Percentiles rank a stretch among this genome's conserved stretches.
Evolutionary conservation across 53 echinoderm and acorn worm species (phyloP).

Genomic region (Hippasteria phrygiana): DNA sequence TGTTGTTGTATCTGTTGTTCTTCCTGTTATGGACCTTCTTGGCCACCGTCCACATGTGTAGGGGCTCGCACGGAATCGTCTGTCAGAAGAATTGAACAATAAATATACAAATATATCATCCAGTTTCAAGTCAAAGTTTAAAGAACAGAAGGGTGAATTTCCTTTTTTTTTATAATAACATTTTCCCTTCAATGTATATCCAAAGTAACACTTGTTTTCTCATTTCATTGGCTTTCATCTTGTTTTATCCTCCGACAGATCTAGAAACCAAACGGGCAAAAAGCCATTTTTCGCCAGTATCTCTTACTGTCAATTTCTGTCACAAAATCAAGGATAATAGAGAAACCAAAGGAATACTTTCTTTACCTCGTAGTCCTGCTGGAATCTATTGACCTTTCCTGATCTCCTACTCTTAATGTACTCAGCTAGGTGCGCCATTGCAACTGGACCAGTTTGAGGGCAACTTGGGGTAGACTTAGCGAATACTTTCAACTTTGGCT

Average conservation of each 20-base stretch:
- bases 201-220: no score
- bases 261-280: no score
- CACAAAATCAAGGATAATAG: no score
- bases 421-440: constrained; percentile 62
- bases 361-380: constrained; percentile 76
- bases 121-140: no score
- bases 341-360: no score
- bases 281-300: no score
- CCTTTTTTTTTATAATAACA: no score
- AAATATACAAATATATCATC: background rate
- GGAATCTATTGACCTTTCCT: constrained; percentile 64
- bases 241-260: no score
- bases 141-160: no score
- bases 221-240: no score
- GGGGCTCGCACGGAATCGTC: constrained; percentile 2
- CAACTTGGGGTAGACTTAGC: background rate
- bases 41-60: constrained; percentile 27
- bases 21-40: constrained; percentile 35
- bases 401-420: constrained; percentile 73
- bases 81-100: background rate
- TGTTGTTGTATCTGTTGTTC: constrained; percentile 74
- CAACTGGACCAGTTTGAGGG: constrained; percentile 33
- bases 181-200: no score
- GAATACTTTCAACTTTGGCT: background rate
- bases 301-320: no score